Conservation (phyloP, 1,140 invertebrate genomes). For the Drosophila watanabei region DNA sequence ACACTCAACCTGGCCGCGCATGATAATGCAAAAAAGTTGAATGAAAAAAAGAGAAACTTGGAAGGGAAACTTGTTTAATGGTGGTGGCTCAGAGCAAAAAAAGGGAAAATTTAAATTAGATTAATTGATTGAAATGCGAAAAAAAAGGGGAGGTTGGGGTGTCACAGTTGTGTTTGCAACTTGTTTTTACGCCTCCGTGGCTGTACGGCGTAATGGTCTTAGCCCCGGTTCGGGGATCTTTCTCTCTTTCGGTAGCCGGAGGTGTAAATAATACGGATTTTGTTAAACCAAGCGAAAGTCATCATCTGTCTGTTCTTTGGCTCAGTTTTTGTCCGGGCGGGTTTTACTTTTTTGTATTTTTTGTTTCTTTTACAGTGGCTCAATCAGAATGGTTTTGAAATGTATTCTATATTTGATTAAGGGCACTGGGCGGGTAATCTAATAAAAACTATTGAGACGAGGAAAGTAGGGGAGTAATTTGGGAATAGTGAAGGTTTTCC, state of each 20-base stretch:
- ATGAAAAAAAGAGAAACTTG: slow-evolving; percentile 16
- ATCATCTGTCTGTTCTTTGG: slow-evolving; percentile 33
- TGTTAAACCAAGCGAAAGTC: slow-evolving; percentile 74
- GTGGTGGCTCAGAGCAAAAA: slow-evolving; percentile 59
- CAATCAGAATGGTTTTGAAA: slow-evolving; percentile 20
- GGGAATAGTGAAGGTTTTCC: not conserved
- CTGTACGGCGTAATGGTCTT: slow-evolving; percentile 52
- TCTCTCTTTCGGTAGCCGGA: slow-evolving; percentile 46
- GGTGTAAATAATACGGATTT: slow-evolving; percentile 82
- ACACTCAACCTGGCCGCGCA: slow-evolving; percentile 63
- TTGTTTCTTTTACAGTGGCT: slow-evolving; percentile 23
- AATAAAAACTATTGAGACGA: slow-evolving; percentile 38
- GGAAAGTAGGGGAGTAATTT: too few relatives aligned
- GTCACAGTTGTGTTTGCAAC: slow-evolving; percentile 68
- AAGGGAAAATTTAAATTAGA: slow-evolving; percentile 84
- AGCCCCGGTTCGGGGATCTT: slow-evolving; percentile 19
- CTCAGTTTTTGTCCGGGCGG: slow-evolving; percentile 3
- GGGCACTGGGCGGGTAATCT: slow-evolving; percentile 6
- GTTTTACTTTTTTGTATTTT: not conserved
- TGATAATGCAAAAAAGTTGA: slow-evolving; percentile 69
- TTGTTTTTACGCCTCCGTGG: slow-evolving; percentile 43
- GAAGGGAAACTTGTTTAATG: slow-evolving; percentile 69
- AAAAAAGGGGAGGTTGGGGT: slow-evolving; percentile 27
- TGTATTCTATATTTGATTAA: slow-evolving; percentile 39
- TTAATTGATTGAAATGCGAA: slow-evolving; percentile 85